Evolutionary conservation across 2,888 invertebrate species (phyloP), one percentile per base, ranked within the genome.

Genomic region (Drosophila atroscutellata): DNA sequence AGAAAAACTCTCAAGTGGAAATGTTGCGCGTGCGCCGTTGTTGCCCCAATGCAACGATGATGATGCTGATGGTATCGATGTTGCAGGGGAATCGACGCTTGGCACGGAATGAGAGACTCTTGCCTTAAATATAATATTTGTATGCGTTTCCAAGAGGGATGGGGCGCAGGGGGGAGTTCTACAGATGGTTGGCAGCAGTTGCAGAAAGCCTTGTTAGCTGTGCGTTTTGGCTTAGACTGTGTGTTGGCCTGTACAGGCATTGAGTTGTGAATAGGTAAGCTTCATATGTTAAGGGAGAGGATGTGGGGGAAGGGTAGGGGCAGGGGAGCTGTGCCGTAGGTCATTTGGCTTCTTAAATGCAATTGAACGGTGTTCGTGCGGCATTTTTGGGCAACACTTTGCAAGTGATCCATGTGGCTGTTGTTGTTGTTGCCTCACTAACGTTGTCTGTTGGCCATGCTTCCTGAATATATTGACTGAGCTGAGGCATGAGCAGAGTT

Each of bases 331-430:
- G 74, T 61, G 81, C 91, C 87, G 62, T 60, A 80, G 90, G 91
- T 90, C 90, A 91, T 88, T 88, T 91, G 78, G 91, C 91, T 90
- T 88, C 90, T 91, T 90, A 81, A 90, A 87, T 83, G 84, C 81
- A 83, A 82, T 87, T 81, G 83, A 76, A 78, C 89, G 75, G 86
- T 84, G 87, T 84, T 89, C 78, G 81, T 75, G 80, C 70, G 81
- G 77, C 76, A 77, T 87, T 89, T 89, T 88, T 77, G 60, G 76
- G 75, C 81, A 90, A 91, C 89, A 90, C 90, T 90, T 84, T 74
- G 72, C 88, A 83, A 90, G 88, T 89, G 88, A 81, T 87, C 81
- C 76, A 72, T 68, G 54, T 54, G 18, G 32, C 45, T 20, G 13
- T 11, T 52, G 52, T 36, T 56, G 56, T 54, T 56, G 56, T 24